A percentile compares a stretch with the other conserved stretches of the same genome.
Conservation (phyloP, 2,113 vertebrate species). For the Phyllopteryx taeniolatus region DNA sequence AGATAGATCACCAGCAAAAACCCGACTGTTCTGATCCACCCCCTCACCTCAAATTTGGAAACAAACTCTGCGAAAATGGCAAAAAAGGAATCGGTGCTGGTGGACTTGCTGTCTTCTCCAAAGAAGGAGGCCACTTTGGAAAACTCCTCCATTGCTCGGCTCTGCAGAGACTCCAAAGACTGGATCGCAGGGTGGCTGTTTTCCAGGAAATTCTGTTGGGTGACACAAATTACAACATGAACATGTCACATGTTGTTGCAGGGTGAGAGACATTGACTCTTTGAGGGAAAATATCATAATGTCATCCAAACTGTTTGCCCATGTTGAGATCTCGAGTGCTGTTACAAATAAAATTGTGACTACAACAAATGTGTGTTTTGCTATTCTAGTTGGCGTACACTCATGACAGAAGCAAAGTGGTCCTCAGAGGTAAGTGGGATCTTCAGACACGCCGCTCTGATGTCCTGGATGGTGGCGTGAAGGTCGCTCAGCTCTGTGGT, state of each 20-base stretch:
- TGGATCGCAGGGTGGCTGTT: constrained; percentile 86
- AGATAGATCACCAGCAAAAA: neutral
- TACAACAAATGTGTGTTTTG: neutral
- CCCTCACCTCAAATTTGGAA: constrained; percentile 92
- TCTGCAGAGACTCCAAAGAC: constrained; percentile 87
- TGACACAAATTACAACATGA: constrained; percentile 6
- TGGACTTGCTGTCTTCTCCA: constrained; percentile 89
- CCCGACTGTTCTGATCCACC: neutral
- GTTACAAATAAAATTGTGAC: neutral
- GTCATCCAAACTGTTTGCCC: no score
- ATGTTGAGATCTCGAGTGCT: no score
- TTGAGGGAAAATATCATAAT: no score
- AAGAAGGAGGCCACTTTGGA: constrained; percentile 87
- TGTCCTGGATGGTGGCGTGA: constrained; percentile 87
- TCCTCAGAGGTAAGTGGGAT: constrained; percentile 84
- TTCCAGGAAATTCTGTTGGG: constrained; percentile 86
- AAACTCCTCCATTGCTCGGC: constrained; percentile 88
- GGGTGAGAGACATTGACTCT: no score
- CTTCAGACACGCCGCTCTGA: constrained; percentile 84
- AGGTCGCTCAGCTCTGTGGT: constrained; percentile 89
- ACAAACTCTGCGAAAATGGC: constrained; percentile 96
- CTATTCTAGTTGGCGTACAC: constrained; percentile 74
- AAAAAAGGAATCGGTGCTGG: constrained; percentile 90
- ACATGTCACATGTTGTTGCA: neutral
- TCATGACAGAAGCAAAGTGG: constrained; percentile 88